A percentile compares a stretch with the other conserved stretches of the same genome.
phyloP scores from a whole-genome alignment of 2,113 vertebrate species.

The Himantopus leucocephalus region DNA sequence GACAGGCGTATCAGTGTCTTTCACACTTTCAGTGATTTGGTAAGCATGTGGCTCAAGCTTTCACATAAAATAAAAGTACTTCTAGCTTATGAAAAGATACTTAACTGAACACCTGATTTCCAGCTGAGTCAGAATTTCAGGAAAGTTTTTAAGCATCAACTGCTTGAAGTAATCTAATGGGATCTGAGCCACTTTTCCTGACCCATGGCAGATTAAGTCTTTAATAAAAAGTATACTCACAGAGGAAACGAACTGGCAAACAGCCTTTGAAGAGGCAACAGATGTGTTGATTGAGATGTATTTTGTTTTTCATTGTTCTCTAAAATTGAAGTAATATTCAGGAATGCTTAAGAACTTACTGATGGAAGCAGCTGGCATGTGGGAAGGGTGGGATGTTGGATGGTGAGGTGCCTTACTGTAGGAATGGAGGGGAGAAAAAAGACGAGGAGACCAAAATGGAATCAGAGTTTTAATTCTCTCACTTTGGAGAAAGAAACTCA shows the following conservation, averaged over 20 bases:
- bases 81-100: not conserved
- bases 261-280: not conserved
- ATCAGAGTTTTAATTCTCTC: not conserved
- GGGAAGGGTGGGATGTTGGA: conserved; percentile 18
- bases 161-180: not conserved
- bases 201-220: not conserved
- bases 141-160: not conserved
- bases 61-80: not conserved
- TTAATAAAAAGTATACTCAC: not conserved
- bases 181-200: not conserved
- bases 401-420: not conserved
- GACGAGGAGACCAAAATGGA: not conserved
- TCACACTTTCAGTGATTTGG: not conserved
- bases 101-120: not conserved
- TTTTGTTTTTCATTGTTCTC: not conserved
- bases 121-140: not conserved
- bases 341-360: conserved; percentile 12
- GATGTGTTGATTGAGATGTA: not conserved
- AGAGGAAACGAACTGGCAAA: not conserved
- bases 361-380: conserved; percentile 37
- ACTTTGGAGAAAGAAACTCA: not conserved
- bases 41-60: not conserved
- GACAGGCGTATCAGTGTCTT: not conserved
- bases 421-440: not conserved
- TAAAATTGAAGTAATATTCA: conserved; percentile 34